phyloP scores from a whole-genome alignment of 2,888 invertebrate species.

The Phania funesta region DNA sequence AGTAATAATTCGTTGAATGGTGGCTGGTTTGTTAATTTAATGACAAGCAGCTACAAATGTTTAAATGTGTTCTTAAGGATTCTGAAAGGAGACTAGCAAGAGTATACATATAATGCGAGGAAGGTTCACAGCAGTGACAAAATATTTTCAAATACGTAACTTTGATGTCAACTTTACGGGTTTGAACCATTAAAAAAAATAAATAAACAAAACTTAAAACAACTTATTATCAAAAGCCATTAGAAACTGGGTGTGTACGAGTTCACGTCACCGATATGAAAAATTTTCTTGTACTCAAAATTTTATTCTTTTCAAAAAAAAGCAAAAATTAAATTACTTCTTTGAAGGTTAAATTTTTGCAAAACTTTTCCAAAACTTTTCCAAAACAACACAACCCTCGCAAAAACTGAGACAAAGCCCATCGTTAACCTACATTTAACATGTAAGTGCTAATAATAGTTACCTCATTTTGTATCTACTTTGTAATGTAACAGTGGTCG shows the following conservation, averaged over 20 bases:
- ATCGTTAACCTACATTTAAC: slow-evolving; percentile 60
- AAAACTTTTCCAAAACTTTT: neutral
- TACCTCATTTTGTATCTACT: slow-evolving; percentile 45
- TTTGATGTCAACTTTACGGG: no score
- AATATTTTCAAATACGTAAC: neutral
- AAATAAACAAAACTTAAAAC: no score
- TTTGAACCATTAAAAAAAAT: no score
- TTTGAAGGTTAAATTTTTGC: no score
- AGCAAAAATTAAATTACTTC: no score
- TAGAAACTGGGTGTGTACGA: no score
- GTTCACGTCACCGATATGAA: no score
- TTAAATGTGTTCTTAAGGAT: slow-evolving; percentile 5
- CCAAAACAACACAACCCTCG: neutral
- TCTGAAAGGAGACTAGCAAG: neutral
- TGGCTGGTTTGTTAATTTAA: slow-evolving; percentile 34
- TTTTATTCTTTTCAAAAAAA: no score
- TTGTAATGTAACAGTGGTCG: neutral
- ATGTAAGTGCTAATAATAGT: slow-evolving; percentile 64
- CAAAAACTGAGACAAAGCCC: neutral
- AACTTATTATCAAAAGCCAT: no score
- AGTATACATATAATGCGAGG: neutral
- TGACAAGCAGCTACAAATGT: slow-evolving; percentile 52
- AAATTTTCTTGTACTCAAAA: no score
- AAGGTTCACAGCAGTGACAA: neutral
- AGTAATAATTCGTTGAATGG: slow-evolving; percentile 40